Base-by-base conservation (phyloP, 2,888 invertebrate species). In the Drosophila formosana region DNA sequence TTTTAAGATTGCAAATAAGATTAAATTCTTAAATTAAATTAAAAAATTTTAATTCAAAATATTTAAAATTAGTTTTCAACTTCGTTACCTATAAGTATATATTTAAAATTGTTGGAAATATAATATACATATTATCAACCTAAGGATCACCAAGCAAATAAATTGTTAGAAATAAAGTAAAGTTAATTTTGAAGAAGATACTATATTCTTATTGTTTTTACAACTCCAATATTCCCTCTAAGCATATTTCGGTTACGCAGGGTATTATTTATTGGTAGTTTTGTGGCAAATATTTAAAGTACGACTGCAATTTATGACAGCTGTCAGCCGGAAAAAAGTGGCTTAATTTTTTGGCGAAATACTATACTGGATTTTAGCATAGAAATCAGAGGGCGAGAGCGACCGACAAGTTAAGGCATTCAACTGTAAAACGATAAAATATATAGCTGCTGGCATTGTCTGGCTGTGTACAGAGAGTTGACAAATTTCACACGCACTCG, bases 401-500 rank as follows among this genome's bases (percentile, higher is more conserved):
- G 37, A 41, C 30, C 52, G 66, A 53, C 66, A 64, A 61, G 64
- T 50, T 55, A 7, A 61, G 58, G 67, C 75, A 77, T 72, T 77
- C 68, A 73, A 72, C 72, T 69, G 78, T 72, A 72, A 73, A 73
- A 67, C 80, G 71, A 80, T 80, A 58, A 69, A 69, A 78, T 69
- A 67, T 75, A 45, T 75, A 45, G 60, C 43, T 51, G 46, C 26
- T 52, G 49, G 25, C 50, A 75, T 78, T 78, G 78, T 80, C 52
- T 62, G 41, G 4, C 45, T 25, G 13, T 25, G 7, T n/a, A 18
- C 43, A 66, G 65, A 80, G 71, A 80, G 71, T 72, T 78, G 80
- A 80, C 75, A 80, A 80, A 80, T 80, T 80, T 80, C 80, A 78
- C 80, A 80, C 80, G 80, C 80, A 80, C 75, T 80, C 75, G 68